A percentile compares a stretch with the other conserved stretches of the same genome.
Evolutionary conservation across 2,888 invertebrate species (phyloP).

Genomic region (Diarsia dahlii): DNA sequence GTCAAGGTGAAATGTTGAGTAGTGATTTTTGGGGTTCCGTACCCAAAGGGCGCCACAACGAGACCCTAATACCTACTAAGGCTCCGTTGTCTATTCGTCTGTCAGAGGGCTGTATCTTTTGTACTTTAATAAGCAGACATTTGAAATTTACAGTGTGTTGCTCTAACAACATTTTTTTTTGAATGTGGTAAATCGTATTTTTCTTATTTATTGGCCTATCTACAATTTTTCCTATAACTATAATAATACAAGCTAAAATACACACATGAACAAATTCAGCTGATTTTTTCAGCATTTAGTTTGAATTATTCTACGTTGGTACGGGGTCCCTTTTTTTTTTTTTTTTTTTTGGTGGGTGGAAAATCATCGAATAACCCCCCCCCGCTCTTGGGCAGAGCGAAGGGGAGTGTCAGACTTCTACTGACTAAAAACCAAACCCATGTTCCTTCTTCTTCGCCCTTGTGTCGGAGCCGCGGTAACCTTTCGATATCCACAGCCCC

Average conservation of each 20-base stretch:
- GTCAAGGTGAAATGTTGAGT: slow-evolving; percentile 74
- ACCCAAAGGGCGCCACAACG: neutral
- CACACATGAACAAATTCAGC: neutral
- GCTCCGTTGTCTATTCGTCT: neutral
- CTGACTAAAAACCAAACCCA: too few species aligned
- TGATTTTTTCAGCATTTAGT: neutral
- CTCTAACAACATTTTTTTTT: neutral
- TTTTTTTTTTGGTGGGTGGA: too few species aligned
- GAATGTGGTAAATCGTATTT: too few species aligned
- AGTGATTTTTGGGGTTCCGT: slow-evolving; percentile 25
- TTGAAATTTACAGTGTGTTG: neutral
- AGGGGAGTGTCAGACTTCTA: too few species aligned
- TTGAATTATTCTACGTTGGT: neutral
- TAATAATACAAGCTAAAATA: neutral
- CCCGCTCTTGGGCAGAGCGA: too few species aligned
- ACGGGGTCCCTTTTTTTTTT: too few species aligned
- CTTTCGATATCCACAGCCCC: too few species aligned
- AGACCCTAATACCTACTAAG: neutral
- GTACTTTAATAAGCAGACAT: neutral
- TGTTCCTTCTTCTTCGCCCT: too few species aligned
- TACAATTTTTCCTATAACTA: too few species aligned
- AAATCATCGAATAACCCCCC: too few species aligned
- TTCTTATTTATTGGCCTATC: too few species aligned
- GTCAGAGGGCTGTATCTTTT: neutral
- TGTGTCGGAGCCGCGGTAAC: too few species aligned